Evolutionary conservation across 2,797 vertebrate genomes (phyloP).

Genomic region (Thripadectes ignobilis): DNA sequence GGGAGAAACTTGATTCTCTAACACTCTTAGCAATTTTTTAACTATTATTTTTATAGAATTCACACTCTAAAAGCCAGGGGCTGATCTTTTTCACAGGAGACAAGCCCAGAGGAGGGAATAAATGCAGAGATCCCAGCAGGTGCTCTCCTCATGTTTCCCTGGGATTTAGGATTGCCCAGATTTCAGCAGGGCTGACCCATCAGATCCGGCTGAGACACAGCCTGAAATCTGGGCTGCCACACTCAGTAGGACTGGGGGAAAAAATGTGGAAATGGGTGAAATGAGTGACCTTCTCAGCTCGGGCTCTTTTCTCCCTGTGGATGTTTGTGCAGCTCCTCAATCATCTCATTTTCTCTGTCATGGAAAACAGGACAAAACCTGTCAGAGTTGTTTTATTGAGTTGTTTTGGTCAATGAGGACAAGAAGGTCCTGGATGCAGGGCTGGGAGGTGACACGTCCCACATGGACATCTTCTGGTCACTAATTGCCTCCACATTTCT

Average conservation of each 20-base stretch:
- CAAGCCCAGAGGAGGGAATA: background rate
- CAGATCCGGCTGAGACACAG: background rate
- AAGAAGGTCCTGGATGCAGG: no score
- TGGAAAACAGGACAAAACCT: background rate
- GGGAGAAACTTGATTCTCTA: background rate
- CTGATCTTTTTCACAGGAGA: background rate
- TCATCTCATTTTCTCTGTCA: background rate
- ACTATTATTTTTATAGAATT: background rate
- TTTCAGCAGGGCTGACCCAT: background rate
- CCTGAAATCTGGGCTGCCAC: background rate
- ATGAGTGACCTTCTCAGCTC: accelerated
- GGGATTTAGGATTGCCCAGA: background rate
- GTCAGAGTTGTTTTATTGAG: accelerated
- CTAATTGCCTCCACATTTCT: background rate
- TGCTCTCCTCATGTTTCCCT: no score
- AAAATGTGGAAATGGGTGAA: accelerated
- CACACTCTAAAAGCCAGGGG: background rate
- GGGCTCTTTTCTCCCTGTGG: accelerated
- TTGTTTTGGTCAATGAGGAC: background rate
- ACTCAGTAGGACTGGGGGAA: accelerated
- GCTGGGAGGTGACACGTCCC: background rate
- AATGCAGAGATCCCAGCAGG: background rate
- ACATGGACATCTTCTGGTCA: background rate
- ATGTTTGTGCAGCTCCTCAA: background rate
- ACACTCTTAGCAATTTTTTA: background rate